Conservation (phyloP, 2,888 invertebrate genomes). For the Nesidiocoris tenuis region DNA sequence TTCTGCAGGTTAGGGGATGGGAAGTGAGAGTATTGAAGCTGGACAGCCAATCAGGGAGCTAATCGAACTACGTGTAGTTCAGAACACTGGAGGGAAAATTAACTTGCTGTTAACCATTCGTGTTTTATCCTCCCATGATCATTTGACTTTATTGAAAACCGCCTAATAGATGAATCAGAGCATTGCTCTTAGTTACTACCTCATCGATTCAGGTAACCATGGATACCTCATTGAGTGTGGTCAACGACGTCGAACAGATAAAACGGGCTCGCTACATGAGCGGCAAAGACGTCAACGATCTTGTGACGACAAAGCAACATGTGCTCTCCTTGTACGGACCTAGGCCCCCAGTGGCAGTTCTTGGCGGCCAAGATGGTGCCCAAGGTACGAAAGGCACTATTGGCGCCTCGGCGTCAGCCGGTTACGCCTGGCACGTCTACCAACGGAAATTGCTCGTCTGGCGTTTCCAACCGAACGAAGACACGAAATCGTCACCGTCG, state of each 20-base stretch:
- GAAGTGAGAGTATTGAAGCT: too few relatives aligned
- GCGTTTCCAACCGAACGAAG: constrained; percentile 57
- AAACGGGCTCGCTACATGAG: constrained; percentile 28
- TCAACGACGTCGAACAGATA: constrained; percentile 10
- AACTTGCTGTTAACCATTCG: too few relatives aligned
- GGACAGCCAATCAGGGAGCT: too few relatives aligned
- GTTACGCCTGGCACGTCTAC: constrained; percentile 83
- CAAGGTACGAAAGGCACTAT: constrained; percentile 55
- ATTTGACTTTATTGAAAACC: too few relatives aligned
- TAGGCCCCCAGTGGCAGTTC: constrained; percentile 78
- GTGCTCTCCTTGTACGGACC: constrained; percentile 77
- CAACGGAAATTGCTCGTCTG: constrained; percentile 83
- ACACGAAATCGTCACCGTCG: constrained; percentile 43
- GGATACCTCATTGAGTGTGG: not conserved
- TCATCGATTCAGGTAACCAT: not conserved
- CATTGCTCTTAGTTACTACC: too few relatives aligned
- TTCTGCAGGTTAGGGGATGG: too few relatives aligned
- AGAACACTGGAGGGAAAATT: too few relatives aligned
- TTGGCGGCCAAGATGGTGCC: constrained; percentile 63
- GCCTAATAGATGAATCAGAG: too few relatives aligned
- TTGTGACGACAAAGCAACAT: constrained; percentile 62
- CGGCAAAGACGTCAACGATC: constrained; percentile 31
- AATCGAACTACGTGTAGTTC: too few relatives aligned
- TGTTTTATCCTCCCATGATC: too few relatives aligned
- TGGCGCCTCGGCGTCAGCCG: constrained; percentile 59